Percentiles rank a stretch among this genome's conserved stretches.
phyloP scores from a whole-genome alignment of 1,140 invertebrate genomes.

The Trichonephila clavipes region DNA sequence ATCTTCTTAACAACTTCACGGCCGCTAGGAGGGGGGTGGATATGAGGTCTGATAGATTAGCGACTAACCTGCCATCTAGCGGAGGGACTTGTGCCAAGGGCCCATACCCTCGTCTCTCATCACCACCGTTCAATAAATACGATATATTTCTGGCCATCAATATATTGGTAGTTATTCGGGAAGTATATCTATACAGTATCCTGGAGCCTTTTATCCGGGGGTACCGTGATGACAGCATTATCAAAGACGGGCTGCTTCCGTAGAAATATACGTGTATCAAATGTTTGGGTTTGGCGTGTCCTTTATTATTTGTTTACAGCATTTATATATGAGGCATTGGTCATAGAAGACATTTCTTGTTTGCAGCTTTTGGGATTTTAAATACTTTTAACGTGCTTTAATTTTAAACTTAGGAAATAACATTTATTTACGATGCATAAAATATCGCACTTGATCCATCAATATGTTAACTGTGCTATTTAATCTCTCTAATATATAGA shows the following conservation, averaged over 20 bases:
- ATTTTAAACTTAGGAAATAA: too few relatives aligned
- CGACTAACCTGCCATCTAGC: slow-evolving; percentile 70
- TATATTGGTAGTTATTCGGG: slow-evolving; percentile 13
- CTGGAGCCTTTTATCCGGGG: not conserved
- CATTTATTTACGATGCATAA: too few relatives aligned
- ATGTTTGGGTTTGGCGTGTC: too few relatives aligned
- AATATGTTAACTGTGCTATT: too few relatives aligned
- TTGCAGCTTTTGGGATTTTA: too few relatives aligned
- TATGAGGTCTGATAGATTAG: slow-evolving; percentile 75
- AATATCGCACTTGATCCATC: too few relatives aligned
- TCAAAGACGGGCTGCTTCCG: not conserved
- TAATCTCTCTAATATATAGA: too few relatives aligned
- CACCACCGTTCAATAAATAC: slow-evolving; percentile 60
- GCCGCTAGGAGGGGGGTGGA: slow-evolving; percentile 27
- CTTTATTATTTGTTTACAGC: too few relatives aligned
- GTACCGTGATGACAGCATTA: not conserved
- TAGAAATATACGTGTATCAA: not conserved
- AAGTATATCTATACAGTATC: slow-evolving; percentile 7
- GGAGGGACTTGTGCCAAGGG: slow-evolving; percentile 70
- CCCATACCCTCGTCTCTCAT: slow-evolving; percentile 44
- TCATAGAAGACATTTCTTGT: too few relatives aligned
- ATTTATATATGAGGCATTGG: too few relatives aligned
- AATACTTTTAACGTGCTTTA: too few relatives aligned
- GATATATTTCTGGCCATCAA: slow-evolving; percentile 48
- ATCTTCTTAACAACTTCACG: slow-evolving; percentile 76